Evolutionary conservation across 2,888 invertebrate species (phyloP).

Genomic region (Germaria angustata): DNA sequence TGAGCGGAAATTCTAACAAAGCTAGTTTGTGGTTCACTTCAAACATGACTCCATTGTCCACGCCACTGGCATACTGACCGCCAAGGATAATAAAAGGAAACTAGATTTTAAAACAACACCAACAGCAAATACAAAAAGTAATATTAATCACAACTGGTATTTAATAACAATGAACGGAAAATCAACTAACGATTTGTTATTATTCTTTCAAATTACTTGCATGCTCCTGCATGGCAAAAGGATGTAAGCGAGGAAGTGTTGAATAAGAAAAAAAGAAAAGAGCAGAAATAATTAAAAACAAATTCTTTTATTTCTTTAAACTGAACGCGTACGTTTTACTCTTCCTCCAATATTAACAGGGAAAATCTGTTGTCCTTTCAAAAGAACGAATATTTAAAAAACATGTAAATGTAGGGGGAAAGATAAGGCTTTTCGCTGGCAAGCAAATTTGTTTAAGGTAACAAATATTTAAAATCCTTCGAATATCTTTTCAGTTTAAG

Average conservation of each 20-base stretch:
- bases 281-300: neutral
- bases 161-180: slow-evolving; percentile 33
- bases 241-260: neutral
- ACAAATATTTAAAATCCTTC: no score
- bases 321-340: neutral
- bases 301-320: slow-evolving; percentile 29
- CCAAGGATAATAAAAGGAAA: slow-evolving; percentile 3
- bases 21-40: slow-evolving; percentile 14
- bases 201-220: slow-evolving; percentile 20
- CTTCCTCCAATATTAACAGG: neutral
- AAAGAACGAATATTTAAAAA: no score
- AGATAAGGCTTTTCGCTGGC: no score
- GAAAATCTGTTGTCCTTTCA: neutral
- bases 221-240: neutral
- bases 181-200: slow-evolving; percentile 26
- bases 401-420: no score
- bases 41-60: neutral
- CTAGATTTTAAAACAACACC: neutral
- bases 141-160: slow-evolving; percentile 36
- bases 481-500: no score
- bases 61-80: no score
- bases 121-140: neutral
- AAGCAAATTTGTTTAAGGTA: no score
- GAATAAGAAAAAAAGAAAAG: neutral
- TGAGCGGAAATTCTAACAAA: slow-evolving; percentile 45